A percentile compares a stretch with the other conserved stretches of the same genome.
Conservation (phyloP, 2,888 invertebrate genomes). For the Drosophila silvestris region DNA sequence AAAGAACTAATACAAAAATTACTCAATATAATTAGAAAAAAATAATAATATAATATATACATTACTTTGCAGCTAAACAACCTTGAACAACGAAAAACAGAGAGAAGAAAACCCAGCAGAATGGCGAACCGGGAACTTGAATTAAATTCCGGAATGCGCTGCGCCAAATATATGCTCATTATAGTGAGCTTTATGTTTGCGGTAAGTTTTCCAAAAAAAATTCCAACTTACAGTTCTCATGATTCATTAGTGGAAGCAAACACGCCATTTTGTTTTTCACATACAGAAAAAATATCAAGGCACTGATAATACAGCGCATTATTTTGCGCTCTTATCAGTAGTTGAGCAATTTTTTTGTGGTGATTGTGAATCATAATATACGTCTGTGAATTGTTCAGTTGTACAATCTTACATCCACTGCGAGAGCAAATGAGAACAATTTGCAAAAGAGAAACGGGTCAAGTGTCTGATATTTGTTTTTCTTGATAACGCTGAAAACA, state of each 20-base stretch:
- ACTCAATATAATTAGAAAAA: background rate
- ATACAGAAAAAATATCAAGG: slow-evolving; percentile 3
- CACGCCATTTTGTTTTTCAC: slow-evolving; percentile 49
- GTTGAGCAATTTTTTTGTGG: slow-evolving; percentile 33
- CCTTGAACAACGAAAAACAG: background rate
- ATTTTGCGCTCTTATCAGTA: slow-evolving; percentile 40
- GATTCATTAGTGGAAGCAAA: slow-evolving; percentile 47
- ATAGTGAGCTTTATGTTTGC: slow-evolving; percentile 92
- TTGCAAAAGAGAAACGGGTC: slow-evolving; percentile 15
- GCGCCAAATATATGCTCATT: slow-evolving; percentile 91
- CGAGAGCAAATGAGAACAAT: slow-evolving; percentile 20
- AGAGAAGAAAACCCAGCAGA: slow-evolving; percentile 19
- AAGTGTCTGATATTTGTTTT: slow-evolving; percentile 28
- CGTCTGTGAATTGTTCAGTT: slow-evolving; percentile 4
- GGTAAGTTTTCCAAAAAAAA: slow-evolving; percentile 87
- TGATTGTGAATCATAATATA: slow-evolving; percentile 31
- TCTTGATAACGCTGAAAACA: slow-evolving; percentile 18
- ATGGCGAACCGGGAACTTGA: slow-evolving; percentile 80
- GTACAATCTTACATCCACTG: slow-evolving; percentile 2
- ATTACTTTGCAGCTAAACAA: slow-evolving; percentile 30
- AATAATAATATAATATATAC: slow-evolving; percentile 34
- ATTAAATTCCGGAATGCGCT: slow-evolving; percentile 89
- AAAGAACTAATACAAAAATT: background rate
- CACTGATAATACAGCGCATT: slow-evolving; percentile 28
- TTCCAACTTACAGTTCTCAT: slow-evolving; percentile 4